Evolutionary conservation across 2,888 invertebrate genomes (phyloP).

Genomic region (Chymomyza caudatula): DNA sequence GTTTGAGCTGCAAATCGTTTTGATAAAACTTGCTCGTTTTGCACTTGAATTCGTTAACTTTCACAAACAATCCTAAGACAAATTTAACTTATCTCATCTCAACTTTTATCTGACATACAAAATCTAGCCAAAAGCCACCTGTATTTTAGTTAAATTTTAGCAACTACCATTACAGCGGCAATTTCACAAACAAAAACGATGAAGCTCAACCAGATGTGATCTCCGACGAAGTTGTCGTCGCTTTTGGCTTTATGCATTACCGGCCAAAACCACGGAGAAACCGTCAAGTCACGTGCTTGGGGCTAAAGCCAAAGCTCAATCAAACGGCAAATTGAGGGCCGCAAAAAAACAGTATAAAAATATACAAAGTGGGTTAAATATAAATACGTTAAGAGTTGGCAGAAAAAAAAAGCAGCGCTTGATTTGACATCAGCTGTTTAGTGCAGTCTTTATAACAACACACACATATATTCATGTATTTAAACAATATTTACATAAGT

Average conservation of each 20-base stretch:
- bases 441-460: conserved; percentile 31
- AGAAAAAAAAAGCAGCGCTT: conserved; percentile 1
- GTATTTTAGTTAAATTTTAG: neutral
- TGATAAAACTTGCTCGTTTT: neutral
- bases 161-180: conserved; percentile 14
- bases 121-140: neutral
- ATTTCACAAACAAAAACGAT: conserved; percentile 51
- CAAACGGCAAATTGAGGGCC: conserved; percentile 38
- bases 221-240: neutral
- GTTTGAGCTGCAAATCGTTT: neutral
- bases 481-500: conserved; percentile 42
- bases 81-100: neutral
- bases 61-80: conserved; percentile 18
- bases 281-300: conserved; percentile 59
- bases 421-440: conserved; percentile 44
- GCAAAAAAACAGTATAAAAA: conserved; percentile 17
- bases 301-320: conserved; percentile 39
- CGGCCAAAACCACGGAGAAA: neutral
- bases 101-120: neutral
- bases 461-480: too few species aligned
- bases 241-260: neutral
- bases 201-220: neutral
- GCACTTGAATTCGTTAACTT: conserved; percentile 28
- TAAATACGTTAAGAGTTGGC: conserved; percentile 13
- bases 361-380: conserved; percentile 51